Conservation (phyloP, 2,113 vertebrate genomes). For the Noctilio leporinus region DNA sequence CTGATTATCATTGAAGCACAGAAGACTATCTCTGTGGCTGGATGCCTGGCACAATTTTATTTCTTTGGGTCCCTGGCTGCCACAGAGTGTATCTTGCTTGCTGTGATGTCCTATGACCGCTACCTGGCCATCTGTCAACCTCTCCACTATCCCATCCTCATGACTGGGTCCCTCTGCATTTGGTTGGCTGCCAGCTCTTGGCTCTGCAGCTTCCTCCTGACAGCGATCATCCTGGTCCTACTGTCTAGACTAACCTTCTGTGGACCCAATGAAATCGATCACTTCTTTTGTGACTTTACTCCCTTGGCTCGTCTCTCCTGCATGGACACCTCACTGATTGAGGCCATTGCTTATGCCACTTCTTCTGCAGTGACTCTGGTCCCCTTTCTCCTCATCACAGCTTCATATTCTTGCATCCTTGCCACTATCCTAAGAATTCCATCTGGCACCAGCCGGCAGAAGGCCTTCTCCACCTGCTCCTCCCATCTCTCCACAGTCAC, state of each 20-base stretch:
- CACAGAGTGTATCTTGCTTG: constrained; percentile 59
- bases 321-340: constrained; percentile 36
- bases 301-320: constrained; percentile 54
- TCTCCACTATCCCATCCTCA: constrained; percentile 36
- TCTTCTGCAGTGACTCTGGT: constrained; percentile 52
- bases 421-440: constrained; percentile 48
- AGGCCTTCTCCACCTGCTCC: constrained; percentile 71
- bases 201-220: constrained; percentile 58
- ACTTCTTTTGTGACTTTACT: constrained; percentile 64
- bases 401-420: constrained; percentile 61
- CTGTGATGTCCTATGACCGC: constrained; percentile 55
- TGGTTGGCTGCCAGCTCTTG: constrained; percentile 38
- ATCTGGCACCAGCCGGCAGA: constrained; percentile 33
- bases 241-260: constrained; percentile 51
- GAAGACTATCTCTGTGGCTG: constrained; percentile 44
- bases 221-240: constrained; percentile 2
- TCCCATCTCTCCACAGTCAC: constrained; percentile 59
- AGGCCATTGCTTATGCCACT: constrained; percentile 29
- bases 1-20: constrained; percentile 4
- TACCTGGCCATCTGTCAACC: constrained; percentile 61
- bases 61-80: constrained; percentile 62
- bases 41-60: constrained; percentile 59
- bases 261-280: constrained; percentile 47
- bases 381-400: constrained; percentile 45
- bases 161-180: constrained; percentile 34